Evolutionary conservation across 2,797 vertebrate species (phyloP).

Genomic region (Hybognathus amarus): DNA sequence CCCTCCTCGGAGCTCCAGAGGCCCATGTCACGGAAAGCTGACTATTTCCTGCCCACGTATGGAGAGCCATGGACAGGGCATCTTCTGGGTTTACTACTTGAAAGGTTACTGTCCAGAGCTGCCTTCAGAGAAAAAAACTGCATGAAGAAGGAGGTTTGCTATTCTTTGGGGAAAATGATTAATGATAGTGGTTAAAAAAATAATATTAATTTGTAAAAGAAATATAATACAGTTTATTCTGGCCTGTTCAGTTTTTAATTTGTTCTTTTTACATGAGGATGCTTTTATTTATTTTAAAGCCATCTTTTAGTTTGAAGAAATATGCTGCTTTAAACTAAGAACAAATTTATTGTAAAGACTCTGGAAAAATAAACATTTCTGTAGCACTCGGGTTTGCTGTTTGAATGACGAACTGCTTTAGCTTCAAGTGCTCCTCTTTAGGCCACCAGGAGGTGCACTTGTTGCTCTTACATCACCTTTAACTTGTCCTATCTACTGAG

Average conservation of each 20-base stretch:
- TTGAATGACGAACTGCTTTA: neutral
- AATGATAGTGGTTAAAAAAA: neutral
- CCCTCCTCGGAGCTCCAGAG: slow-evolving; percentile 49
- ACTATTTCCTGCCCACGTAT: slow-evolving; percentile 74
- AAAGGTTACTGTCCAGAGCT: slow-evolving; percentile 73
- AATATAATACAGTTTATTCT: neutral
- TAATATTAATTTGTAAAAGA: neutral
- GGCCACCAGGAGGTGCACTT: slow-evolving; percentile 56
- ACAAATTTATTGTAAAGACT: neutral
- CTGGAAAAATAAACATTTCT: slow-evolving; percentile 17
- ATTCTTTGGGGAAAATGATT: neutral
- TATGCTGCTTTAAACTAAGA: neutral
- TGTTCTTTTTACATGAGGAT: neutral
- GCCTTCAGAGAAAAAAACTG: slow-evolving; percentile 48
- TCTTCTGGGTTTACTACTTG: slow-evolving; percentile 85
- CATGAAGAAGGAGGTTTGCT: slow-evolving; percentile 7
- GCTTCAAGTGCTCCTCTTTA: neutral
- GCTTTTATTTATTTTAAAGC: neutral
- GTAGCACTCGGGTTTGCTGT: neutral
- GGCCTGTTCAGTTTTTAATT: neutral
- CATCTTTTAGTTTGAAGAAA: neutral
- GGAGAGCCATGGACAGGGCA: slow-evolving; percentile 54
- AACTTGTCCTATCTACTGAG: neutral
- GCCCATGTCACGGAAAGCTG: slow-evolving; percentile 76
- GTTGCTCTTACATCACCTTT: slow-evolving; percentile 38